Evolutionary conservation across 2,888 invertebrate species (phyloP).

Genomic region (Ochlodes sylvanus): DNA sequence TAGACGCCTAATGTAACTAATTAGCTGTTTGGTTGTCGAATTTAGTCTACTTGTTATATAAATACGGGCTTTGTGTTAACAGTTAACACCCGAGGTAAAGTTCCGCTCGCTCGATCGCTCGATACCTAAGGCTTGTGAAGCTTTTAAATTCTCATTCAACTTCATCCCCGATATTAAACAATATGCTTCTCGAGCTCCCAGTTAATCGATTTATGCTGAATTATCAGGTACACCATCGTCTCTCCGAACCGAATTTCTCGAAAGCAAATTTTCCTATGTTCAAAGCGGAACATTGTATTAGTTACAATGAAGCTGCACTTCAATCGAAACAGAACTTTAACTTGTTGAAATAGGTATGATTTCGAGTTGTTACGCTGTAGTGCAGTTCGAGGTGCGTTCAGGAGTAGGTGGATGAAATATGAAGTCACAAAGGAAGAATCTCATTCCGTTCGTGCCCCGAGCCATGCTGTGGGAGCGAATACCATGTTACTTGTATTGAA

Average conservation of each 20-base stretch:
- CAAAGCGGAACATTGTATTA: constrained; percentile 62
- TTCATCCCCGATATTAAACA: constrained; percentile 53
- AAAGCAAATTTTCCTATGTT: constrained; percentile 69
- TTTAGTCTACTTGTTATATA: constrained; percentile 21
- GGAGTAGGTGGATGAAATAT: constrained; percentile 72
- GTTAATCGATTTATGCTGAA: constrained; percentile 65
- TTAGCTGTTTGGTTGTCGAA: constrained; percentile 13
- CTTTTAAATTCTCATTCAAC: constrained; percentile 54
- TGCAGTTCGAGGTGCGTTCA: constrained; percentile 57
- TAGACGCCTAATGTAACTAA: constrained; percentile 2
- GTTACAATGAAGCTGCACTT: constrained; percentile 45
- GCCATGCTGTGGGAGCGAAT: constrained; percentile 54
- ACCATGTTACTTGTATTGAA: constrained; percentile 43
- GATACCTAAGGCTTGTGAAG: constrained; percentile 34
- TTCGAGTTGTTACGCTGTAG: constrained; percentile 48
- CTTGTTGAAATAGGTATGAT: constrained; percentile 51
- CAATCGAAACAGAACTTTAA: constrained; percentile 59
- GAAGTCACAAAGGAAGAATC: constrained; percentile 74
- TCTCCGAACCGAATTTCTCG: constrained; percentile 61
- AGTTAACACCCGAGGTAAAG: constrained; percentile 25
- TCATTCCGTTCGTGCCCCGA: constrained; percentile 66
- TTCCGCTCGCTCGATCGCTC: constrained; percentile 11
- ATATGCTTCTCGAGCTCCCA: constrained; percentile 53
- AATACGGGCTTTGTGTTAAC: constrained; percentile 28
- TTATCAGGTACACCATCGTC: constrained; percentile 63